Conservation (phyloP, 2,113 vertebrate species). For the Atlantisia rogersi region DNA sequence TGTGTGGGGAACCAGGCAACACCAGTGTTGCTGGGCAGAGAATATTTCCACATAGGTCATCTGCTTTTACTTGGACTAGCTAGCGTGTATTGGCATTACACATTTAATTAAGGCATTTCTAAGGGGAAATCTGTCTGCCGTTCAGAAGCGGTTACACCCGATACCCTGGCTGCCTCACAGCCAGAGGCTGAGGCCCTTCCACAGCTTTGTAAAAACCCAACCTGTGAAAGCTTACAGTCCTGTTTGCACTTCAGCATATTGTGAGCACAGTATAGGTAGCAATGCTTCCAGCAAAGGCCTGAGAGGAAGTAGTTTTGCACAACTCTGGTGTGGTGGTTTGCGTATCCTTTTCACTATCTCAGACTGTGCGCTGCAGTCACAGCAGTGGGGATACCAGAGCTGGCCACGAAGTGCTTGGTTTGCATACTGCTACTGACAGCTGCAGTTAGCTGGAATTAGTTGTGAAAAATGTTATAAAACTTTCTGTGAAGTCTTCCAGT, state of each 20-base stretch:
- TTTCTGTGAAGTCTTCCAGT: background rate
- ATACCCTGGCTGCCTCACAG: background rate
- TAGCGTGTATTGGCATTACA: background rate
- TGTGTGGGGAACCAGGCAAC: background rate
- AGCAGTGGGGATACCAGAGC: background rate
- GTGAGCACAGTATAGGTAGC: background rate
- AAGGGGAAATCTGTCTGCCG: background rate
- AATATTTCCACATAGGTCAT: background rate
- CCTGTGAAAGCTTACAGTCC: background rate
- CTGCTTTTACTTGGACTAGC: background rate
- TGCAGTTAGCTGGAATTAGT: background rate
- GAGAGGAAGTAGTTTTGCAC: background rate
- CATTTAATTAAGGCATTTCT: background rate
- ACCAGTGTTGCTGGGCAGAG: fast-evolving
- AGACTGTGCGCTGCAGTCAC: background rate
- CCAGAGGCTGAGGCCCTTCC: background rate
- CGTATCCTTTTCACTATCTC: background rate
- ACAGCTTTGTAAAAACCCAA: background rate
- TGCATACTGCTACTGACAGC: background rate
- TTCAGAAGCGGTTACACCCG: background rate
- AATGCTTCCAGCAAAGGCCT: background rate
- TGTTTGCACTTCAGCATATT: background rate
- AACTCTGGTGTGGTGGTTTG: background rate
- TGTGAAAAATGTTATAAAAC: background rate
- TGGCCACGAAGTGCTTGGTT: background rate